phyloP scores from a whole-genome alignment of 1,140 invertebrate genomes.

The Ostrea denselamellosa region DNA sequence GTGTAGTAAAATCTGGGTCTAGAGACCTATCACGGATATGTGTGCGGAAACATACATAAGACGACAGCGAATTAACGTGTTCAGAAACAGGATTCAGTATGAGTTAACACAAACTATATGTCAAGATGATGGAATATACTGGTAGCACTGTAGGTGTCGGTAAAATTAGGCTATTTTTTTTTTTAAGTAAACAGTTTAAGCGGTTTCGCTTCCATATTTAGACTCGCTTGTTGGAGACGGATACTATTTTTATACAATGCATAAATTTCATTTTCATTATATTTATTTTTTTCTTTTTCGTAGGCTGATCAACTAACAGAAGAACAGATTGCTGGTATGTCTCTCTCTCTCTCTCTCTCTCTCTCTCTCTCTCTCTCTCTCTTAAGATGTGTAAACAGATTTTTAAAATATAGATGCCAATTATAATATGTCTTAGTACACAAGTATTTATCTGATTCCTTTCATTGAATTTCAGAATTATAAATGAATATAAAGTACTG shows the following conservation, averaged over 20 bases:
- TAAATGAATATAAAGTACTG: no score
- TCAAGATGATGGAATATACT: neutral
- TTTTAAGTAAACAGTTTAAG: neutral
- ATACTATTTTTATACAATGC: neutral
- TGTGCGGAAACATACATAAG: neutral
- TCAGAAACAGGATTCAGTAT: neutral
- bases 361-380: neutral
- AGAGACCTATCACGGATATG: neutral
- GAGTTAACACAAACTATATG: neutral
- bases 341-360: neutral
- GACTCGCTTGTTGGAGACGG: neutral
- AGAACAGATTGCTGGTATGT: conserved; percentile 25
- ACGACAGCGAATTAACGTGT: neutral
- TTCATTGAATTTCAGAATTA: neutral
- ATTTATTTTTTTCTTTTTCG: neutral
- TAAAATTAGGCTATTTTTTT: no score
- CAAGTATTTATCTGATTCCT: neutral
- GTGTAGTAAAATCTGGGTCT: neutral
- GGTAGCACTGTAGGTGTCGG: neutral
- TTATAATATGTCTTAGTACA: neutral
- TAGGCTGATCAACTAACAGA: conserved; percentile 17
- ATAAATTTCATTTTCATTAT: neutral
- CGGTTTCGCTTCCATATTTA: neutral
- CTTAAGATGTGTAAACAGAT: neutral
- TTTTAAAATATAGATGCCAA: neutral